phyloP scores from a whole-genome alignment of 2,888 invertebrate genomes.

The Nudaria mundana region DNA sequence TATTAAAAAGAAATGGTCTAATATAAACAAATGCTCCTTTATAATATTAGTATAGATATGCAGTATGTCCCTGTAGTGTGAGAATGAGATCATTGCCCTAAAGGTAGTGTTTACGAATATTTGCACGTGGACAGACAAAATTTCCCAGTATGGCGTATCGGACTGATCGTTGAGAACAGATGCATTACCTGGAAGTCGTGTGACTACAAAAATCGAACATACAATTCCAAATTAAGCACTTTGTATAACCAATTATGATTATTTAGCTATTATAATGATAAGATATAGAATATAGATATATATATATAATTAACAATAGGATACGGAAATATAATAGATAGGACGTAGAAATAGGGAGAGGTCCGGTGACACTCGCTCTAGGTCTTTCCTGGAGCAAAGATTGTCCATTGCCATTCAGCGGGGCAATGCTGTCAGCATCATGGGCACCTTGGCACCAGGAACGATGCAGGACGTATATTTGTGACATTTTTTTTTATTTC shows the following conservation, averaged over 20 bases:
- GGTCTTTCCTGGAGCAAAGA: too few relatives aligned
- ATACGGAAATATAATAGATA: too few relatives aligned
- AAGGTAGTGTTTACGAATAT: constrained; percentile 41
- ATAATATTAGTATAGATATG: background rate
- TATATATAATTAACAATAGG: too few relatives aligned
- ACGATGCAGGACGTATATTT: too few relatives aligned
- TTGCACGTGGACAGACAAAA: constrained; percentile 39
- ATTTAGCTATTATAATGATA: constrained; percentile 14
- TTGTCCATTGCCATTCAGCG: too few relatives aligned
- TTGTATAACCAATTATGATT: constrained; percentile 18
- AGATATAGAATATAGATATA: constrained; percentile 10
- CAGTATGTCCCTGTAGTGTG: background rate
- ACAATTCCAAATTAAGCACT: constrained; percentile 39
- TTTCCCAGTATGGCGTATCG: constrained; percentile 47
- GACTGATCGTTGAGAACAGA: constrained; percentile 40
- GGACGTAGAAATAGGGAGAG: too few relatives aligned
- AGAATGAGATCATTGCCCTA: constrained; percentile 7
- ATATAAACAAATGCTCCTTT: too few relatives aligned
- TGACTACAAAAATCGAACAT: constrained; percentile 40
- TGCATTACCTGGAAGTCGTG: constrained; percentile 52
- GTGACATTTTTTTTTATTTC: too few relatives aligned
- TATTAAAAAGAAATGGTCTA: too few relatives aligned
- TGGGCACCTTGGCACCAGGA: too few relatives aligned
- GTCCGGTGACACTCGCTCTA: too few relatives aligned
- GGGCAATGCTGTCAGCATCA: too few relatives aligned